A percentile compares a stretch with the other conserved stretches of the same genome.
phyloP scores from a whole-genome alignment of 2,797 vertebrate genomes.

The Fistularia tabacaria region DNA sequence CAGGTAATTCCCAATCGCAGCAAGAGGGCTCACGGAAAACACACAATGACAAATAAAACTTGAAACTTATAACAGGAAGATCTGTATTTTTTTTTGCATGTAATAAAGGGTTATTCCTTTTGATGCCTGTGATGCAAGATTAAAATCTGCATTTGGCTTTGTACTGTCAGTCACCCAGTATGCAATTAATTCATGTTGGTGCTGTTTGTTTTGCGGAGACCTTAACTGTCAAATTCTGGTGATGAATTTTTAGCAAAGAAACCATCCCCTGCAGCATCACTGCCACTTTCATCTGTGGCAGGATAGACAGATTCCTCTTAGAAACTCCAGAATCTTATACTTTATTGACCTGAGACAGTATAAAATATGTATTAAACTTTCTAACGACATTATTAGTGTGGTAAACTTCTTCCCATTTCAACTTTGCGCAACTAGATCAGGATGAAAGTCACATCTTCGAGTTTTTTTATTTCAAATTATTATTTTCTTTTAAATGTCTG shows the following conservation, averaged over 20 bases:
- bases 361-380: neutral
- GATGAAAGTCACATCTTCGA: no score
- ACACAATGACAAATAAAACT: neutral
- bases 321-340: neutral
- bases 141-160: neutral
- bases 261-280: conserved; percentile 16
- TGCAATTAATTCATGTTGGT: neutral
- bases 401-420: no score
- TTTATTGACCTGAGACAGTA: neutral
- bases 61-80: neutral
- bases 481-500: conserved; percentile 14
- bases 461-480: no score
- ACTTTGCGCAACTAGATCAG: no score
- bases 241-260: no score
- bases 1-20: no score
- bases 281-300: neutral
- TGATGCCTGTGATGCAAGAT: neutral
- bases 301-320: conserved; percentile 2
- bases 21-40: no score
- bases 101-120: conserved; percentile 3
- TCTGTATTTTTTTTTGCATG: neutral
- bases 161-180: neutral
- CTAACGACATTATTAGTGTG: neutral
- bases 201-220: neutral
- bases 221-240: no score